Evolutionary conservation across 2,888 invertebrate genomes (phyloP), one percentile per base, ranked within the genome.

Genomic region (Caenorhabditis sp.): DNA sequence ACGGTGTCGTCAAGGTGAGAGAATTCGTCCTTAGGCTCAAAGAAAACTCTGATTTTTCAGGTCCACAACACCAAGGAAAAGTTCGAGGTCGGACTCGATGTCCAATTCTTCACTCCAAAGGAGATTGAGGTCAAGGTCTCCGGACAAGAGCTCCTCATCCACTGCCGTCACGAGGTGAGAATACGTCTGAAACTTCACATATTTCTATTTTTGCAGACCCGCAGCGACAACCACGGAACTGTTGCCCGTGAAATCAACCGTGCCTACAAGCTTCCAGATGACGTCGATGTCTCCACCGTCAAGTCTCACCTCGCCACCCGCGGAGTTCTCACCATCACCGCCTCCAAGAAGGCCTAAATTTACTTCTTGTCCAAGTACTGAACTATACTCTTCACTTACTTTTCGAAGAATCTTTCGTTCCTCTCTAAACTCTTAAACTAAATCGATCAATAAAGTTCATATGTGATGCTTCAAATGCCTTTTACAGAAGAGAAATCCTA

Each of bases 301-400:
- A 91, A 90, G 85, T 89, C 89, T 24, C 90, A 91, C 70, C 85
- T 91, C 73, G 86, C 87, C 24, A 80, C 87, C 63, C 88, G 90
- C 51, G 91, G 91, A 75, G 90, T 90, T 49, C 90, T 91, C 69
- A 84, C 86, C 74, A 91, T 91, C 87, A 89, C 90, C 44, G 91
- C 91, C 77, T 59, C 86, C 61, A 91, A 91, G 90, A 84, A 84
- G 70, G 80, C 80, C n/a, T 84, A 80, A 80, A 35, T 31, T 22
- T 22, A 26, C 49, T 41, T 61, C 38, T 51, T 59, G 38, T 64
- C 7, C 51, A 24, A 56, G 38, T 58, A 68, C 68, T 59, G 38
- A 59, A 47, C 59, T 66, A n/a, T n/a, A 56, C 26, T 66, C 74
- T 74, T 64, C 61, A 49, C 61, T 51, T 61, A 70, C 68, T 70